A percentile compares a stretch with the other conserved stretches of the same genome.
Evolutionary conservation across 2,888 invertebrate species (phyloP).

Genomic region (Nymphalis c-album): DNA sequence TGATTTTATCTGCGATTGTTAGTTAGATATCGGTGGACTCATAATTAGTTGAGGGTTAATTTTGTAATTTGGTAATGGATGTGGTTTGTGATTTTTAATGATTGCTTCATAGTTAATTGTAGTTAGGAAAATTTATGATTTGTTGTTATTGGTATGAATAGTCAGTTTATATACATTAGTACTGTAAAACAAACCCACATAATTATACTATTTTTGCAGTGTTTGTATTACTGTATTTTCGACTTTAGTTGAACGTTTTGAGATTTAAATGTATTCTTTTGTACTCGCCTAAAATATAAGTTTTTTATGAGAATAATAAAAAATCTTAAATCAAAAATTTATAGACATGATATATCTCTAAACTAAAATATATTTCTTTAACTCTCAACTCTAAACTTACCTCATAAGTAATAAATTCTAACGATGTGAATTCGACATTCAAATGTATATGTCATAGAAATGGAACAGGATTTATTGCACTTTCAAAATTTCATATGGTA

Average conservation of each 20-base stretch:
- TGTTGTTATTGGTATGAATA: too few relatives aligned
- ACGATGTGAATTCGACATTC: slow-evolving; percentile 24
- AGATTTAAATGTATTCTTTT: too few relatives aligned
- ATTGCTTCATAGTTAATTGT: too few relatives aligned
- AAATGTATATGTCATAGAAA: slow-evolving; percentile 45
- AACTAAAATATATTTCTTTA: slow-evolving; percentile 6
- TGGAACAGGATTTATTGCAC: slow-evolving; percentile 67
- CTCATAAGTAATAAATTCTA: slow-evolving; percentile 9
- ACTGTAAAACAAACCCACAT: too few relatives aligned
- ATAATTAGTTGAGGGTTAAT: not conserved
- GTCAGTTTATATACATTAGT: too few relatives aligned
- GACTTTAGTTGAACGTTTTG: too few relatives aligned
- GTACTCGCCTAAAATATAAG: too few relatives aligned
- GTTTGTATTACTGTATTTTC: too few relatives aligned
- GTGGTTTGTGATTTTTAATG: not conserved
- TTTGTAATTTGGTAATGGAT: not conserved
- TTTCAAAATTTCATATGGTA: slow-evolving; percentile 51
- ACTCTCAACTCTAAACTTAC: slow-evolving; percentile 12
- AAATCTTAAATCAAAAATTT: too few relatives aligned
- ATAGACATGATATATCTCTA: not conserved
- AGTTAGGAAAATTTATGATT: too few relatives aligned
- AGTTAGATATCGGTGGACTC: not conserved
- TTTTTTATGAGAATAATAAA: too few relatives aligned
- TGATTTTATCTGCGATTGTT: not conserved
- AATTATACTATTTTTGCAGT: too few relatives aligned